These are phyloP conservation scores for Bombyx mandarina DNA, from an alignment of 1,140 invertebrate species.

Conservation along the genomic window DNA sequence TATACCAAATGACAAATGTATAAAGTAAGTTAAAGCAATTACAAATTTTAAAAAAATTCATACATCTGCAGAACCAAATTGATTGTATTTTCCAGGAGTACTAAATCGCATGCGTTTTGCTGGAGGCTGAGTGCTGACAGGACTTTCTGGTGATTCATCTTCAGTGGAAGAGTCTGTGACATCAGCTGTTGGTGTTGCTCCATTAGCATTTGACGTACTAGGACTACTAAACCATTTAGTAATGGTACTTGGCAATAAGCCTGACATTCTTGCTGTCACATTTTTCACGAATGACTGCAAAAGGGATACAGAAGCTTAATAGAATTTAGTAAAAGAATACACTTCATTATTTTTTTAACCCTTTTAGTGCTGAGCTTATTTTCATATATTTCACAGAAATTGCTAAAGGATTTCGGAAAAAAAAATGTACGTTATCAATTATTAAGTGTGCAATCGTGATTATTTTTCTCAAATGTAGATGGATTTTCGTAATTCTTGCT, in stretches of 20 bases:
- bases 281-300: constrained; percentile 70
- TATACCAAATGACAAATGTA: not conserved
- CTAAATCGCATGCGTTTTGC: constrained; percentile 51
- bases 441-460: too few species aligned
- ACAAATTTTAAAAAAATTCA: constrained; percentile 8
- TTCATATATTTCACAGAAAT: too few species aligned
- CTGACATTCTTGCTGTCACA: constrained; percentile 61
- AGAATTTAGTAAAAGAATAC: too few species aligned
- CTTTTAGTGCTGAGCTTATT: too few species aligned
- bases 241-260: constrained; percentile 59
- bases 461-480: too few species aligned
- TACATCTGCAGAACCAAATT: constrained; percentile 25
- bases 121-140: constrained; percentile 52
- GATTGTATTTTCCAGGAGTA: constrained; percentile 20
- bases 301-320: constrained; percentile 3
- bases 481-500: too few species aligned
- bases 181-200: constrained; percentile 37
- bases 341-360: too few species aligned
- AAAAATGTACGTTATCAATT: too few species aligned
- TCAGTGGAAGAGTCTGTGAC: constrained; percentile 58
- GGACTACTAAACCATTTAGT: constrained; percentile 64
- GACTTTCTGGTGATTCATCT: constrained; percentile 51
- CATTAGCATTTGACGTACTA: constrained; percentile 36
- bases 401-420: too few species aligned
- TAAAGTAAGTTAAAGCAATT: constrained; percentile 1